These are phyloP conservation scores for Papilio xuthus DNA, from an alignment of 1,140 invertebrate genomes.

Conservation along the genomic window DNA sequence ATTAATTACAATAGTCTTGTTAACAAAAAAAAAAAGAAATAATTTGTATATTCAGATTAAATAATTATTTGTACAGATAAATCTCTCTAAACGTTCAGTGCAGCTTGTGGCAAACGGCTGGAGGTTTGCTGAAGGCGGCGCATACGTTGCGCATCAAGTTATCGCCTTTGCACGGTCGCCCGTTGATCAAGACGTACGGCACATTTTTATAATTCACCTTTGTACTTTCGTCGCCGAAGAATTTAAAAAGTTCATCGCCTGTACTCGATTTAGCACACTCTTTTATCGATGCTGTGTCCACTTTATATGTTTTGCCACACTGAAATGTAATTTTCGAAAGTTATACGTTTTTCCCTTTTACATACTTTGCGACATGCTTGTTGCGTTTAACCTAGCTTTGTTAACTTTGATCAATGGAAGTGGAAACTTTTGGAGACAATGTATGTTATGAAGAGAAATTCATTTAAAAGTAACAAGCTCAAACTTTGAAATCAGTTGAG, in stretches of 20 bases:
- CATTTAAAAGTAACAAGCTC: too few species aligned
- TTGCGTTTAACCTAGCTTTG: too few species aligned
- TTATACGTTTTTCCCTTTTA: background rate
- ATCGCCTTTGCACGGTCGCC: slow-evolving; percentile 39
- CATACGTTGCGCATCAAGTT: slow-evolving; percentile 58
- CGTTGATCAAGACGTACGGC: slow-evolving; percentile 63
- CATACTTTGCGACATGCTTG: background rate
- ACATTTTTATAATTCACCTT: slow-evolving; percentile 54
- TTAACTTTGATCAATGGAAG: too few species aligned
- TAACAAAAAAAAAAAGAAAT: background rate
- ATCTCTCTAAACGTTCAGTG: slow-evolving; percentile 20
- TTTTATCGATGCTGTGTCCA: slow-evolving; percentile 57
- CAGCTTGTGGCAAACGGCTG: slow-evolving; percentile 45
- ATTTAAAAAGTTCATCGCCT: slow-evolving; percentile 56
- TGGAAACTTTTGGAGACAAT: too few species aligned
- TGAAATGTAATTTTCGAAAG: slow-evolving; percentile 47
- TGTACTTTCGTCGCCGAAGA: slow-evolving; percentile 62
- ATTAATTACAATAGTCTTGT: background rate
- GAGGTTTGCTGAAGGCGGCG: slow-evolving; percentile 50
- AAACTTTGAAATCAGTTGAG: too few species aligned
- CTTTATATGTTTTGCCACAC: slow-evolving; percentile 55
- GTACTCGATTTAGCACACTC: slow-evolving; percentile 57
- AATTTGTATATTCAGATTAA: background rate
- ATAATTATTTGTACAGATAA: slow-evolving; percentile 26
- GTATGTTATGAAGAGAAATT: too few species aligned